A percentile compares a stretch with the other conserved stretches of the same genome.
Conservation (phyloP, 2,797 vertebrate species). For the Pangasius larnaudii region DNA sequence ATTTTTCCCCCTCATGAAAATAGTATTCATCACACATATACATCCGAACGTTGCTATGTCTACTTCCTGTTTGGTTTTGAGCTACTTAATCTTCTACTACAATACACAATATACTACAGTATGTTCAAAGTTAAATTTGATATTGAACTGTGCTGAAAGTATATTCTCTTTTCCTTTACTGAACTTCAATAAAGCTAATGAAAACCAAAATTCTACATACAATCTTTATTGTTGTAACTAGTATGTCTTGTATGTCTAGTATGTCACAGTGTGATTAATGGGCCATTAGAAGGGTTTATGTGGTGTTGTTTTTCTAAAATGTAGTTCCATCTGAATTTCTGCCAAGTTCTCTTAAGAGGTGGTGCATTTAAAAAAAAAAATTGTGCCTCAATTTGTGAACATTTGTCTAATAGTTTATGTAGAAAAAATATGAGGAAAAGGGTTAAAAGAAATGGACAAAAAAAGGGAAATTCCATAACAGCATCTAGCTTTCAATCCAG, state of each 20-base stretch:
- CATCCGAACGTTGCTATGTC: not conserved
- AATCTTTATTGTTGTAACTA: not conserved
- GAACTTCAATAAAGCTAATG: not conserved
- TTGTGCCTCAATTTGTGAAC: not conserved
- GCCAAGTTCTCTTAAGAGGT: not conserved
- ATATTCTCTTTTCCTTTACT: not conserved
- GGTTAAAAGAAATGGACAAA: not conserved
- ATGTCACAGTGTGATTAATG: not conserved
- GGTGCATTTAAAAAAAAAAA: too few relatives aligned
- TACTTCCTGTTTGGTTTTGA: not conserved
- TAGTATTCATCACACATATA: not conserved
- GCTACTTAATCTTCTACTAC: not conserved
- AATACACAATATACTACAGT: too few relatives aligned
- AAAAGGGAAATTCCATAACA: not conserved
- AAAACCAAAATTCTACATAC: not conserved
- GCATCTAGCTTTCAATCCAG: not conserved
- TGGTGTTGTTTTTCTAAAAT: not conserved
- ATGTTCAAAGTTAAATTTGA: too few relatives aligned
- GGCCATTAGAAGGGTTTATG: not conserved
- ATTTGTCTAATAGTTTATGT: not conserved
- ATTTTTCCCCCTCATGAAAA: not conserved
- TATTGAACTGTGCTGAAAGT: not conserved
- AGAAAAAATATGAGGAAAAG: not conserved
- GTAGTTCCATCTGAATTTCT: not conserved
- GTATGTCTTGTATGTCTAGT: not conserved